Base-by-base conservation (phyloP, 2,888 invertebrate genomes). In the Piscicola geometra region DNA sequence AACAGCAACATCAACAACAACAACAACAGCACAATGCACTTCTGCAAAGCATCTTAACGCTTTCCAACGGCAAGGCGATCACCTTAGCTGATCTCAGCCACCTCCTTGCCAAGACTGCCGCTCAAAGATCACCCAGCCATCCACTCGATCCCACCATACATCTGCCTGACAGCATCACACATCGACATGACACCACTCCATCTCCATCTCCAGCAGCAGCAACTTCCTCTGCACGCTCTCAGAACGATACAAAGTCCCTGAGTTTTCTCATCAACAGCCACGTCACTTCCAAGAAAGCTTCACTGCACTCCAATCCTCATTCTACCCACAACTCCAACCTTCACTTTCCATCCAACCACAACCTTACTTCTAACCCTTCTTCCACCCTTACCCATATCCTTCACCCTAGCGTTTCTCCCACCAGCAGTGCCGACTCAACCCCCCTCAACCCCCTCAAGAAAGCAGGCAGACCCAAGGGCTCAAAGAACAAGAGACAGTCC, bases 391-490 rank as follows among this genome's bases (percentile, higher is more conserved):
- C 60, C n/a, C 60, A 56, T 56, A 9, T 25, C n/a, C 60, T 3
- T 3, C 9, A 56, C n/a, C 25, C 25, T 56, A 25, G 9, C n/a
- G 9, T 25, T 25, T 56, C 60, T 21, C n/a, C 60, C 25, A 18
- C 60, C 25, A 56, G 60, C 9, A 56, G 25, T 21, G 9, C 25
- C 60, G 3, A 56, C 3, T 56, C 15, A 56, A 25, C 21, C 3
- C 21, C 21, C 25, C 9, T 5, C 25, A 25, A 25, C n/a, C 3
- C 25, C n/a, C 21, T 15, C 25, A 56, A 56, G 25, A 73, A 64
- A 25, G 79, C 82, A 70, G 83, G 83, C 1, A 79, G 83, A 67
- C 83, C 83, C 0, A 83, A 82, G 77, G 83, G 83, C 2, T 81
- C 82, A 1, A 82, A 82, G 77, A 75, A 76, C 30, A 68, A 71